Base-by-base conservation (phyloP, 2,797 vertebrate species). In the Orientallactaga sibirica region DNA sequence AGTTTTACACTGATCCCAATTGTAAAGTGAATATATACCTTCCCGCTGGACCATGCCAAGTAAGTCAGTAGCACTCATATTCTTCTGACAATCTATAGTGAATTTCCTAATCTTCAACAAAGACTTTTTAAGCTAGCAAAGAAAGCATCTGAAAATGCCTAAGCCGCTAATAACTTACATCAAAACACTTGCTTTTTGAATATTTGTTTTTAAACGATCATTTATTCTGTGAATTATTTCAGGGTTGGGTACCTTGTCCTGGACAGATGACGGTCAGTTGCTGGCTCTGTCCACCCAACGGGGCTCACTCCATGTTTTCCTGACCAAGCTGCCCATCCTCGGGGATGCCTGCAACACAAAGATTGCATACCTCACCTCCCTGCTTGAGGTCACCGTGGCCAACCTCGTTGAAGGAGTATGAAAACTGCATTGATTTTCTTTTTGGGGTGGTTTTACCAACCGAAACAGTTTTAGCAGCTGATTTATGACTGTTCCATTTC, bases 261-360 rank as follows among this genome's bases (percentile, higher is more conserved):
- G 99, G 99, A 99, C 99, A 70, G 99, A 99, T 80, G 99, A 99
- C 61, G 99, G 99, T 3, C 99, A 99, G 96, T 96, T 99, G 93
- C 97, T 99, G 97, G 99, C 99, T 0, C 95, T 99, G 71, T 99
- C 99, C 85, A 99, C 99, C 61, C 99, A 98, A 94, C 98, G 97
- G 95, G 99, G 99, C 88, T 98, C 98, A 0, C 98, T 99, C 27
- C 99, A 99, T 10, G 99, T 99, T 77, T 99, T 99, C 97, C 97
- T 99, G 95, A 99, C 99, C 96, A 99, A 99, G 93, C 98, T 99
- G 94, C 99, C 99, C 58, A 98, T 99, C 82, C 98, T 99, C 15
- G 99, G 99, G 55, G 98, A 98, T 86, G 98, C 99, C 92, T 99
- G 98, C 88, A 97, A 98, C 85, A 99, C 99, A 1, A 98, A 99